Evolutionary conservation across 1,140 invertebrate species (phyloP).

Genomic region (Nautilus pompilius): DNA sequence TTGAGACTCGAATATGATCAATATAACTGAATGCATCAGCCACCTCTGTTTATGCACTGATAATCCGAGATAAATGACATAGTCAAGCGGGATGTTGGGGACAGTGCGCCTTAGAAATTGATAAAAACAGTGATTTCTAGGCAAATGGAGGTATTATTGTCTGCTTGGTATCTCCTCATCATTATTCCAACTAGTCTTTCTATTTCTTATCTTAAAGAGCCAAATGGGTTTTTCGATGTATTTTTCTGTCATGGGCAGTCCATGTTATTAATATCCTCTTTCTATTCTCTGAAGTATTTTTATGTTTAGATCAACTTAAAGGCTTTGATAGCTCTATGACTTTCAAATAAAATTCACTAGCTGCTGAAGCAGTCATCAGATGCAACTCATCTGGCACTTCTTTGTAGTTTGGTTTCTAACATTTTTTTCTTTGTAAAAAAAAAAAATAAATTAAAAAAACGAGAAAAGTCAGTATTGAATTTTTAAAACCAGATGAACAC

Average conservation of each 20-base stretch:
- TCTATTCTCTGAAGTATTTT: neutral
- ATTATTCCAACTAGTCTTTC: neutral
- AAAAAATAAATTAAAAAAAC: too few relatives aligned
- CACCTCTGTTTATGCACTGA: constrained; percentile 2
- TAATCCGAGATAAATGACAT: neutral
- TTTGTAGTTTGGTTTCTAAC: too few relatives aligned
- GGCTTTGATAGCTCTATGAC: too few relatives aligned
- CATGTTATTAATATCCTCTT: neutral
- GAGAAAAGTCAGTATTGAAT: too few relatives aligned
- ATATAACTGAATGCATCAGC: constrained; percentile 5
- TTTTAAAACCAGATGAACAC: too few relatives aligned
- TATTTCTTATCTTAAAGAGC: neutral
- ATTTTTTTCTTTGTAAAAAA: too few relatives aligned
- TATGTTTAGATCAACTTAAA: neutral
- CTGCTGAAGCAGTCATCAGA: too few relatives aligned
- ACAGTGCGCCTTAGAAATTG: neutral
- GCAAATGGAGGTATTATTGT: neutral
- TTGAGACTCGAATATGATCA: constrained; percentile 9
- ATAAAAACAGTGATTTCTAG: neutral
- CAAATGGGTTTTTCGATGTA: neutral
- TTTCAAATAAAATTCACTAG: too few relatives aligned
- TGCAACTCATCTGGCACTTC: too few relatives aligned
- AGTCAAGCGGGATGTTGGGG: neutral
- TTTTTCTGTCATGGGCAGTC: neutral
- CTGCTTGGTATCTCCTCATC: neutral